These are phyloP conservation scores for Karalla daura DNA, from an alignment of 2,797 vertebrate genomes.

Conservation along the genomic window DNA sequence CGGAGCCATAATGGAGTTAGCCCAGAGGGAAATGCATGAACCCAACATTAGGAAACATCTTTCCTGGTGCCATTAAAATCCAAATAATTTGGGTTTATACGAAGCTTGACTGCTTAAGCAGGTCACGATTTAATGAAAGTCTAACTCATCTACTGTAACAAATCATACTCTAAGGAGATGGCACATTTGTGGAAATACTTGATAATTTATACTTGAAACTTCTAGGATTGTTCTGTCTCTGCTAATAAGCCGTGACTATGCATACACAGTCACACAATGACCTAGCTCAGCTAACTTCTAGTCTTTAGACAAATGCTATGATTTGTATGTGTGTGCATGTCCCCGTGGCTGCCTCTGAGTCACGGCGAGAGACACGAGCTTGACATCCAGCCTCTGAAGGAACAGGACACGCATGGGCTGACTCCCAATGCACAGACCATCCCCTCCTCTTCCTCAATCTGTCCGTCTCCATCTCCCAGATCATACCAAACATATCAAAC, in stretches of 20 bases:
- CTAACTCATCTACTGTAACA: too few species aligned
- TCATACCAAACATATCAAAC: too few species aligned
- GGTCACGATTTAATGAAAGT: too few species aligned
- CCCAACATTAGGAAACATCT: not conserved
- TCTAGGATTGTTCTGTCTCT: not conserved
- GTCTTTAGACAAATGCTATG: not conserved
- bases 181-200: not conserved
- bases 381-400: conserved; percentile 34
- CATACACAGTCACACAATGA: not conserved
- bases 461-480: not conserved
- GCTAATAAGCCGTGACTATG: not conserved
- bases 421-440: conserved; percentile 28
- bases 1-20: not conserved
- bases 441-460: conserved; percentile 28
- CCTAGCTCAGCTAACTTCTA: not conserved
- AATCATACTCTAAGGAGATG: not conserved
- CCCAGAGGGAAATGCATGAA: not conserved
- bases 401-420: conserved; percentile 43
- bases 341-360: conserved; percentile 26
- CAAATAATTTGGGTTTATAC: not conserved
- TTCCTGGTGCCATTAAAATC: not conserved
- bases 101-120: too few species aligned
- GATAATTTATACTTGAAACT: too few species aligned
- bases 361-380: conserved; percentile 19
- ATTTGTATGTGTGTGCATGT: not conserved